Conservation (phyloP, 2,113 vertebrate species). For the Mus musculus region GRCm39 chr3:95932501-95933000, state of each 20-base stretch:
- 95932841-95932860: neutral
- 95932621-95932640: neutral
- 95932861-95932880: neutral
- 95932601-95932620: neutral
- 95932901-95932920: neutral
- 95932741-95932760: too few relatives aligned
- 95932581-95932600: neutral
- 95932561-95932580: neutral
- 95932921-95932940: neutral
- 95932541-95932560: neutral
- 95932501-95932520: neutral
- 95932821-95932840: slow-evolving; percentile 19
- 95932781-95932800: slow-evolving; percentile 12
- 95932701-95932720: slow-evolving; percentile 25
- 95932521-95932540: slow-evolving; percentile 37
- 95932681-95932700: neutral
- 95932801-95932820: slow-evolving; percentile 21
- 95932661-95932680: slow-evolving; percentile 11
- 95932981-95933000: neutral
- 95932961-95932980: slow-evolving; percentile 30
- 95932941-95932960: slow-evolving; percentile 47
- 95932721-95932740: neutral
- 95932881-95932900: neutral
- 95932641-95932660: neutral
- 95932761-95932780: neutral